Evolutionary conservation across 2,113 vertebrate species (phyloP).

Genomic region (Thomomys bottae): DNA sequence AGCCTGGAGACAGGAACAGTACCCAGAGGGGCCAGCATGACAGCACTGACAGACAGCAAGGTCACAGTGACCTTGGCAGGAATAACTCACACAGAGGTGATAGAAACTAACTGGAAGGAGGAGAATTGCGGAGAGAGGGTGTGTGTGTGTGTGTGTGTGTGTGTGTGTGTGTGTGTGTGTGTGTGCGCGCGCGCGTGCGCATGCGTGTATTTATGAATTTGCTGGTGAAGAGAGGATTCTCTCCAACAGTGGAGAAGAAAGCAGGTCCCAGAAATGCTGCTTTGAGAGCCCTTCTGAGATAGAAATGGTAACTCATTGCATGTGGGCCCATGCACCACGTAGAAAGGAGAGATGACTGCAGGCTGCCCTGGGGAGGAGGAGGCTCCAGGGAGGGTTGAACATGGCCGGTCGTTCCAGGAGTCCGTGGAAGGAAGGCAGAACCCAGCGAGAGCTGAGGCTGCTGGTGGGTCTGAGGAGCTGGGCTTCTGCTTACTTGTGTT

Average conservation of each 20-base stretch:
- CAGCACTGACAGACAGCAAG: neutral
- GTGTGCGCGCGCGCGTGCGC: no score
- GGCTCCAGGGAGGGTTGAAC: neutral
- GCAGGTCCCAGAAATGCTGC: neutral
- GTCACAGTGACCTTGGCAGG: neutral
- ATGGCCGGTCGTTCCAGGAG: neutral
- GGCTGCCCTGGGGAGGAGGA: neutral
- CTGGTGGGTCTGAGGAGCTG: neutral
- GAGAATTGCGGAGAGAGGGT: neutral
- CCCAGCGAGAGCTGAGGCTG: neutral
- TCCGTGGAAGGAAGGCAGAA: neutral
- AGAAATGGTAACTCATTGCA: neutral
- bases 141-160: no score
- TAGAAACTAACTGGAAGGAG: no score
- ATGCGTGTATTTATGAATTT: neutral
- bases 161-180: no score
- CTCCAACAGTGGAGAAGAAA: neutral
- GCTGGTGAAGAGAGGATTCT: neutral
- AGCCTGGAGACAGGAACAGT: neutral
- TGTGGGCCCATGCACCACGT: no score
- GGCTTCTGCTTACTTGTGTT: neutral
- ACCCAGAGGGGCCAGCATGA: fast-evolving
- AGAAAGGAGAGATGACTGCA: fast-evolving
- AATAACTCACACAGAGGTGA: neutral
- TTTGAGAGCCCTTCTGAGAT: neutral